Evolutionary conservation across 2,113 vertebrate species (phyloP).

Genomic region (Conger conger): DNA sequence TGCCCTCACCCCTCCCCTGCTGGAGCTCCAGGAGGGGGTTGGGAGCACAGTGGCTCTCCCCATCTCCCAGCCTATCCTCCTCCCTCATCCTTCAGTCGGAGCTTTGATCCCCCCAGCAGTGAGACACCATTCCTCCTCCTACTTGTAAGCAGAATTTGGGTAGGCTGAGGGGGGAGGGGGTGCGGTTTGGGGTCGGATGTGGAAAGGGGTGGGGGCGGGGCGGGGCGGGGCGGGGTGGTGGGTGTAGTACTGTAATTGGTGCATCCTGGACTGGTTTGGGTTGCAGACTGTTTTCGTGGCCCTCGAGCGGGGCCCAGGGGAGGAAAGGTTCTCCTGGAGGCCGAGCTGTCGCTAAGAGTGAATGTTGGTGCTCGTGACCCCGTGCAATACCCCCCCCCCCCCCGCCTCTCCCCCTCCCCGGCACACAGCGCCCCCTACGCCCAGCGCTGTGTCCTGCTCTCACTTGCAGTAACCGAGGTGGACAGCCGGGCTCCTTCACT

Average conservation of each 20-base stretch:
- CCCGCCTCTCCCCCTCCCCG: background rate
- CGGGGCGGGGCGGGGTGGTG: too few species aligned
- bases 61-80: background rate
- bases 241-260: background rate
- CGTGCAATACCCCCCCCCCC: constrained; percentile 56
- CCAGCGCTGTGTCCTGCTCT: constrained; percentile 43
- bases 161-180: background rate
- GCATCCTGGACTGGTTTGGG: background rate
- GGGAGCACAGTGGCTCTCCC: background rate
- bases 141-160: background rate
- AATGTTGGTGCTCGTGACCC: constrained; percentile 22
- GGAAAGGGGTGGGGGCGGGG: too few species aligned
- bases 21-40: background rate
- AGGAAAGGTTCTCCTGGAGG: background rate
- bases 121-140: background rate
- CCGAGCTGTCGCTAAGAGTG: constrained; percentile 22
- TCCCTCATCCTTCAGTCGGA: background rate
- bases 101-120: background rate
- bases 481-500: constrained; percentile 42
- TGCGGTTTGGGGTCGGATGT: background rate
- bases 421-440: constrained; percentile 56
- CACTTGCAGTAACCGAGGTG: constrained; percentile 7
- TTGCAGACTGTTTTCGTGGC: background rate
- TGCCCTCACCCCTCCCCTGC: background rate
- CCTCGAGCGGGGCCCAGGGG: background rate